Evolutionary conservation across 2,797 vertebrate species (phyloP), one percentile per base, ranked within the genome.

Genomic region (Xenops minutus): DNA sequence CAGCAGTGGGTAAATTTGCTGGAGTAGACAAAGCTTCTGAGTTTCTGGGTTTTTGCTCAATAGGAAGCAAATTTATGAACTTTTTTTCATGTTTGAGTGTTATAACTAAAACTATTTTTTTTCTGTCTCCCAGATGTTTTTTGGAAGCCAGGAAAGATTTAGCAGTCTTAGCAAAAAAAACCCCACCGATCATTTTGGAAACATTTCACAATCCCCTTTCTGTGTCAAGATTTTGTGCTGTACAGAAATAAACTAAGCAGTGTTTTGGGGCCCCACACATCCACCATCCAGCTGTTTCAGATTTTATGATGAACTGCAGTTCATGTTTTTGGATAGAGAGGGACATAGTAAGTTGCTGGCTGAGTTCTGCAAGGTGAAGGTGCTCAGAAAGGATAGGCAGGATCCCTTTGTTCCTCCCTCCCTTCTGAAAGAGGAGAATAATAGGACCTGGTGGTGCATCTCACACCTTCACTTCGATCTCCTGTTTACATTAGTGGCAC

Each of bases 21-120:
- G 86, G 85, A 95, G 91, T 97, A 94, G 93, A 96, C 96, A 96
- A 95, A 96, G 94, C 85, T 95, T 95, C 83, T 79, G 88, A 93
- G 80, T 89, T 92, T 90, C 69, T 88, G 68, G 2, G 5, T 11
- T 87, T 96, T 93, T 96, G 66, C 83, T 95, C 88, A 93, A 71
- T 83, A 89, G 89, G 89, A 96, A 95, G 92, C 77, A 95, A 95
- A 93, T 95, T 95, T 86, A 82, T 88, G 74, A 94, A 82, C 71
- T 76, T 85, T 92, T 80, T 91, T 89, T 67, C 66, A 55, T 86
- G 66, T 88, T 95, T 62, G 54, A 94, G 85, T 85, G 61, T 90
- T 96, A 79, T 10, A 93, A 87, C 77, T 93, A 92, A 87, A 79
- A 92, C 86, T 83, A 88, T 81, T 81, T 95, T 85, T 85, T 93